These are phyloP conservation scores for Brenthis ino DNA, from an alignment of 2,888 invertebrate species.

Conservation along the genomic window DNA sequence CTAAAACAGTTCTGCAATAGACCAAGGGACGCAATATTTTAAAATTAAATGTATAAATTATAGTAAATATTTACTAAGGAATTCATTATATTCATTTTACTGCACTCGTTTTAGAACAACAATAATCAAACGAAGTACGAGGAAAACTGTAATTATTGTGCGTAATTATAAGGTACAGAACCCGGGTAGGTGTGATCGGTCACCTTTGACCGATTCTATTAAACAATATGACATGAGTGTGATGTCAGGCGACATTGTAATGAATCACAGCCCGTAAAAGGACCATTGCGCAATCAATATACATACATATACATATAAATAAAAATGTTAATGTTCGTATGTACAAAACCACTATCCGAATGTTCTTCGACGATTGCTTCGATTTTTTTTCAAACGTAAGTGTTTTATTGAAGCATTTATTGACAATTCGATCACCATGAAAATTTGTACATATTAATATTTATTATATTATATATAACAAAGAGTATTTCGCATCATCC, in stretches of 20 bases:
- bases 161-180: constrained; percentile 27
- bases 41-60: background rate
- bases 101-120: background rate
- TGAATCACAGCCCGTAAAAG: constrained; percentile 37
- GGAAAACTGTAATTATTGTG: constrained; percentile 26
- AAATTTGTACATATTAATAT: too few relatives aligned
- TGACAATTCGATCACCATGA: too few relatives aligned
- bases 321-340: background rate
- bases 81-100: background rate
- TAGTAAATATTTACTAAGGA: constrained; percentile 1
- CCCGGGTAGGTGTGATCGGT: constrained; percentile 32
- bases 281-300: constrained; percentile 31
- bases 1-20: background rate
- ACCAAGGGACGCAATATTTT: background rate
- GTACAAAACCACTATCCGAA: background rate
- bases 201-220: constrained; percentile 38
- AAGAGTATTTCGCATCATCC: too few relatives aligned
- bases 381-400: too few relatives aligned
- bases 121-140: constrained; percentile 9
- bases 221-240: constrained; percentile 31
- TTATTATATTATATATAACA: too few relatives aligned
- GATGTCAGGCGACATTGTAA: constrained; percentile 37
- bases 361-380: background rate
- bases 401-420: too few relatives aligned
- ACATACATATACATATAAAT: constrained; percentile 18